Evolutionary conservation across 2,797 vertebrate genomes (phyloP), one percentile per base, ranked within the genome.

Genomic region (Melopsittacus undulatus): DNA sequence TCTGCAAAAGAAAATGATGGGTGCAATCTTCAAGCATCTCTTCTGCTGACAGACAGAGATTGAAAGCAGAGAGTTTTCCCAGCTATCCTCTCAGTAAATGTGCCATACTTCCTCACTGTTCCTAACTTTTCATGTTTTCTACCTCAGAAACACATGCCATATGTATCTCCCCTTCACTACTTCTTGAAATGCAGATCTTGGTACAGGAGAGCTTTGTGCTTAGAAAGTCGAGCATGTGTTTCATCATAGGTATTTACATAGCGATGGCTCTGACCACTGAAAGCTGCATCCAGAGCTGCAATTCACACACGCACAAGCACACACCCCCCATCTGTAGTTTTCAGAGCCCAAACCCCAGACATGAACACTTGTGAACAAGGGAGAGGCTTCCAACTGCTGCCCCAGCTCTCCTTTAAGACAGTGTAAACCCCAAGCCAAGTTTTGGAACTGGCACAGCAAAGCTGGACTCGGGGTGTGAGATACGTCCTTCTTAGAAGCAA

Each of bases 1-100:
- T 91, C 94, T 93, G 88, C 76, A 94, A 84, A 95, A 96, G 90
- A 95, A 96, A 96, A 94, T 70, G 70, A 92, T 75, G 38, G 63
- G 29, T 18, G 36, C 92, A 79, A 57, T 85, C 92, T 91, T 91
- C 82, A 83, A 89, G 92, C 36, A 75, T 77, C 92, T 87, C 69
- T 89, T 92, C 86, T 89, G 82, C 79, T 95, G 93, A 86, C 52
- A 75, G 94, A 83, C 38, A 78, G 63, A 59, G 87, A 80, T 16
- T 84, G 87, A 85, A 94, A 90, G 59, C 84, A 78, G 63, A 61
- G 69, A 77, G 43, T 32, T 54, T 23, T 88, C 84, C 57, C 57
- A 73, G 74, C 48, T 51, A 45, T 36, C 45, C 22, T 78, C 75
- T 36, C 64, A 52, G 56, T 52, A 85, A 64, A 68, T 10, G 17